Percentiles rank a stretch among this genome's conserved stretches.
These are phyloP conservation scores for Pampusana beccarii DNA, from an alignment of 2,113 vertebrate genomes.

Conservation along the genomic window DNA sequence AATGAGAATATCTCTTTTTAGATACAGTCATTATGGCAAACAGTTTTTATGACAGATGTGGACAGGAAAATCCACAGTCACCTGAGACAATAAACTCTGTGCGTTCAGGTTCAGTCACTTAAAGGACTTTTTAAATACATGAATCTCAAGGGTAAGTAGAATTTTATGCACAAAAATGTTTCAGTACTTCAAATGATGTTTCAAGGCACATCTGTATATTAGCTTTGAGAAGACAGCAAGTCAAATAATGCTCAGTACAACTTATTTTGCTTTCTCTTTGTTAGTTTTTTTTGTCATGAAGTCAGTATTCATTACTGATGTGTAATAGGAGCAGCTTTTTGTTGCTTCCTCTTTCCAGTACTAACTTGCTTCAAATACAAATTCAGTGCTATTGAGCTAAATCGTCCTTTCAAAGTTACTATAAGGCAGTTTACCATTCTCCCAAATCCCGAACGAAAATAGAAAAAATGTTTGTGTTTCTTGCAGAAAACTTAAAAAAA, in stretches of 20 bases:
- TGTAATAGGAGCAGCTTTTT: not conserved
- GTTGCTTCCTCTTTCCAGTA: not conserved
- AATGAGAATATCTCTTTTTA: not conserved
- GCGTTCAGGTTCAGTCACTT: not conserved
- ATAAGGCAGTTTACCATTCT: conserved; percentile 9
- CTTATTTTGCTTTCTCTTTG: not conserved
- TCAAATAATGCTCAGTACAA: not conserved
- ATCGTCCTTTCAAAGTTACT: not conserved
- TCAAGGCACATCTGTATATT: not conserved
- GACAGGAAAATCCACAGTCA: not conserved
- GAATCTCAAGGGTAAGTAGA: not conserved
- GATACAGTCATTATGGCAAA: not conserved
- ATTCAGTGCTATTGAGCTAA: conserved; percentile 33
- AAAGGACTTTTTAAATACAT: not conserved
- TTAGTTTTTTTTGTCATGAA: not conserved
- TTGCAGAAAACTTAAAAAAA: not conserved
- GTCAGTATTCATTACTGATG: not conserved
- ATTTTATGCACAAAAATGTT: not conserved
- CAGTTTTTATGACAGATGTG: not conserved
- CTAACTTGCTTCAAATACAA: not conserved
- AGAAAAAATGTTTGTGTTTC: not conserved
- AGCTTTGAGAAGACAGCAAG: not conserved
- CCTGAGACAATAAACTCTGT: not conserved
- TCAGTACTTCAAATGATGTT: not conserved
- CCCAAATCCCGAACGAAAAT: not conserved